These are phyloP conservation scores for Siphlonurus alternatus DNA, from an alignment of 2,888 invertebrate genomes.

Conservation along the genomic window DNA sequence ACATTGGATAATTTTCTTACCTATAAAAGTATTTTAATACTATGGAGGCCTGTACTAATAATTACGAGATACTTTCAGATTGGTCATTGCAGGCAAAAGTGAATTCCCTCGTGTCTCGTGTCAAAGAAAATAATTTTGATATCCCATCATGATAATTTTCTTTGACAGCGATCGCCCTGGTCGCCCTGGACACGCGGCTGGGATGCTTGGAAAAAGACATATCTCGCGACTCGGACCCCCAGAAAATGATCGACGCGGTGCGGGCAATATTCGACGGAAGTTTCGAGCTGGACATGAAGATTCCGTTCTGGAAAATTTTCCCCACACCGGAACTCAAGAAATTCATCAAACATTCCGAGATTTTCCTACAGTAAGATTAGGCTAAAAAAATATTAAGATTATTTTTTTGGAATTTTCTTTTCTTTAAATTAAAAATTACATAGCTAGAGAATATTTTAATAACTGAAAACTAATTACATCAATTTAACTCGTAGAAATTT, in stretches of 20 bases:
- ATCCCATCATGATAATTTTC: no score
- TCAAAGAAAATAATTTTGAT: no score
- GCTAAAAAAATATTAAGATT: no score
- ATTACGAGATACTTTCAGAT: no score
- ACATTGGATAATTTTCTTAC: no score
- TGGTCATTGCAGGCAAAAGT: no score
- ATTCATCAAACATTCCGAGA: conserved; percentile 24
- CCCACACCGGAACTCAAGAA: conserved; percentile 22
- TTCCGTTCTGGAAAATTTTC: conserved; percentile 22
- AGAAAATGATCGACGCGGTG: conserved; percentile 26
- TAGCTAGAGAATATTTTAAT: no score
- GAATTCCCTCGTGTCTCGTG: no score
- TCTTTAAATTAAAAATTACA: not conserved
- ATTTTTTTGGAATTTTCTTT: not conserved
- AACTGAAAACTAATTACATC: no score
- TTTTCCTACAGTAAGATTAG: conserved; percentile 24
- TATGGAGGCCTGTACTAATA: no score
- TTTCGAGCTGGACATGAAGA: conserved; percentile 22
- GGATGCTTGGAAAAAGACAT: conserved; percentile 25
- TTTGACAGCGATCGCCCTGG: conserved; percentile 22
- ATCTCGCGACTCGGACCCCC: conserved; percentile 23
- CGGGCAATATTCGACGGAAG: conserved; percentile 19
- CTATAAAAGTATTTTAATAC: no score
- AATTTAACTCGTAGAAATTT: no score
- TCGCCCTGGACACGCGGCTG: conserved; percentile 27